A percentile compares a stretch with the other conserved stretches of the same genome.
These are phyloP conservation scores for Platygyra sinensis DNA, from an alignment of 64 coral and sea anemone species.

Conservation along the genomic window DNA sequence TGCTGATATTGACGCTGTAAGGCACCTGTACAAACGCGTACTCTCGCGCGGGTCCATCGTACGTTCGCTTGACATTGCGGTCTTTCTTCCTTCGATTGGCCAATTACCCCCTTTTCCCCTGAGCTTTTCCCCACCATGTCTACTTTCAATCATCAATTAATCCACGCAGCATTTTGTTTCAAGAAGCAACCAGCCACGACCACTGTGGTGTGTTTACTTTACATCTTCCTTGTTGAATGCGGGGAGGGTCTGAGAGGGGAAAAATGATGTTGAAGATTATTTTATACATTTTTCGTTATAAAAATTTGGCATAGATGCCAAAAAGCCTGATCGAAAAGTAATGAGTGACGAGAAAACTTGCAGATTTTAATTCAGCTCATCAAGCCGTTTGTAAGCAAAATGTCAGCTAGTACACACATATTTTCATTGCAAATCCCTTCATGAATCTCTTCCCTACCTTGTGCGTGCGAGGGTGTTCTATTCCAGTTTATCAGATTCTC, in stretches of 20 bases:
- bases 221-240: constrained; percentile 71
- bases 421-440: no score
- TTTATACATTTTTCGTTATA: no score
- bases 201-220: constrained; percentile 77
- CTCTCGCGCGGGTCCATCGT: constrained; percentile 73
- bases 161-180: constrained; percentile 72
- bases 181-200: constrained; percentile 68
- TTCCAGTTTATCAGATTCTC: constrained; percentile 71
- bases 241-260: no score
- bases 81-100: constrained; percentile 69
- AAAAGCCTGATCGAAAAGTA: no score
- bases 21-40: constrained; percentile 77
- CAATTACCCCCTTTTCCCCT: no score
- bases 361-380: no score
- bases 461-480: constrained; percentile 68
- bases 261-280: no score
- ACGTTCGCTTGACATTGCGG: constrained; percentile 67
- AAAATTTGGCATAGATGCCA: no score
- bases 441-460: constrained; percentile 60
- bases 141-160: constrained; percentile 80
- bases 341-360: no score
- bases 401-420: no score
- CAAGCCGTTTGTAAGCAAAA: no score
- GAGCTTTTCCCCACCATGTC: constrained; percentile 71
- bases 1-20: constrained; percentile 74